Evolutionary conservation across 2,888 invertebrate genomes (phyloP), one percentile per base, ranked within the genome.

Genomic region (Philopedon plagiatum): DNA sequence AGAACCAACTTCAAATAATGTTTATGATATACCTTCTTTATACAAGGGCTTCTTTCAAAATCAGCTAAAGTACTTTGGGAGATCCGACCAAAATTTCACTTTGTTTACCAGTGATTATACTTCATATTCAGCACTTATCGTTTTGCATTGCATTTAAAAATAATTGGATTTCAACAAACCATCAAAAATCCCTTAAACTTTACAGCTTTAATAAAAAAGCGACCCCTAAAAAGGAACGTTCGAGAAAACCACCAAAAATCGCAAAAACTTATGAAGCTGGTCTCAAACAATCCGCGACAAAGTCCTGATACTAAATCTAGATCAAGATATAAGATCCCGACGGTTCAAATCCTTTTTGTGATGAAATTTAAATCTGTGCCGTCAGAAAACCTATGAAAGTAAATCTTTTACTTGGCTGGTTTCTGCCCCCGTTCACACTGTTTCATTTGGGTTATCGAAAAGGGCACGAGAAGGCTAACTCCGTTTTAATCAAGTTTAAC

Each of bases 321-420:
- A 58, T 58, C 21, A 21, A 39, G 58, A 58, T 58, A 58, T 58
- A 39, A 39, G 32, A 58, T 58, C 58, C 19, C 19, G 39, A 39
- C 58, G 39, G 58, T 58, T 21, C 7, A 39, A 39, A 21, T 39
- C 34, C 34, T 58, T 57, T 37, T 58, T 58, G 23, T 39, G 37
- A 34, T 39, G 39, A 39, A 34, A 58, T 34, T 58, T 58, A 49
- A 49, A 49, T 49, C 49, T 49, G 26, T 26, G 26, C 26, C 26
- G 32, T 56, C 56, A 37, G 18, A 56, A 61, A 61, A 61, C 44
- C 44, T 61, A 61, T 61, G 11, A 44, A 46, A 61, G 39, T 39
- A 39, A 61, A 61, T 61, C 61, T 39, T 44, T 61, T 44, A 46
- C 44, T 39, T 29, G 60, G 61, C 29, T 18, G n/a, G 41, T 29